Base-by-base conservation (phyloP, 1,140 invertebrate genomes). In the Trinorchestia longiramus region DNA sequence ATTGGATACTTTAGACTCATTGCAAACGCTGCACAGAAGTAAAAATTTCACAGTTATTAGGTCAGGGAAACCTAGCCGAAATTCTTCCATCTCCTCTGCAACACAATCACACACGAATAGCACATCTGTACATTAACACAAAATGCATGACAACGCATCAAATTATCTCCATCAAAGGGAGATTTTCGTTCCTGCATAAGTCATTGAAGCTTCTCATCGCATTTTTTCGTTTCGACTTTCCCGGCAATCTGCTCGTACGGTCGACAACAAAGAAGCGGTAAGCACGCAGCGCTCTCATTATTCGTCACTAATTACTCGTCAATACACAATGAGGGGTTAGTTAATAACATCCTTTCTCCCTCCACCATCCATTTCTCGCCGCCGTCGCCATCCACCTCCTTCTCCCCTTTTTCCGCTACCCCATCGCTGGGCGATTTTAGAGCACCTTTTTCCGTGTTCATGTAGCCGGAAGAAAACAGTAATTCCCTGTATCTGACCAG, bases 381-480 rank as follows among this genome's bases (percentile, higher is more conserved):
- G 6, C 47, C 47, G 6, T 19, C 47, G 8, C 19, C 19, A 6
- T 19, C 47, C 19, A 11, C 19, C 8, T 11, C 47, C 47, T 19
- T 19, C 47, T 53, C 47, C 47, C 47, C 8, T 53, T 19, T 6
- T 19, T 53, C 47, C 19, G 47, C 47, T 53, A 19, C 47, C 36
- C 90, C 90, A 3, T 92, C 90, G 41, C 90, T 8, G 90, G 90
- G 23, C 90, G 43, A 92, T 92, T 92, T 92, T 92, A 43, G 43
- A 41, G 41, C 90, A 41, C 90, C 43, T 92, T 94, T 94, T 94
- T 94, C 43, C 92, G 43, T 94, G 92, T 94, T 94, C 92, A 94
- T 94, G 92, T 94, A 45, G 92, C 43, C 92, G 92, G 92, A 94
- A 94, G 92, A 94, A 94, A 94, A 94, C 92, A 94, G 43, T 94